Percentiles rank a stretch among this genome's conserved stretches.
Conservation (phyloP, 2,797 vertebrate species). For the Apogon talboti region DNA sequence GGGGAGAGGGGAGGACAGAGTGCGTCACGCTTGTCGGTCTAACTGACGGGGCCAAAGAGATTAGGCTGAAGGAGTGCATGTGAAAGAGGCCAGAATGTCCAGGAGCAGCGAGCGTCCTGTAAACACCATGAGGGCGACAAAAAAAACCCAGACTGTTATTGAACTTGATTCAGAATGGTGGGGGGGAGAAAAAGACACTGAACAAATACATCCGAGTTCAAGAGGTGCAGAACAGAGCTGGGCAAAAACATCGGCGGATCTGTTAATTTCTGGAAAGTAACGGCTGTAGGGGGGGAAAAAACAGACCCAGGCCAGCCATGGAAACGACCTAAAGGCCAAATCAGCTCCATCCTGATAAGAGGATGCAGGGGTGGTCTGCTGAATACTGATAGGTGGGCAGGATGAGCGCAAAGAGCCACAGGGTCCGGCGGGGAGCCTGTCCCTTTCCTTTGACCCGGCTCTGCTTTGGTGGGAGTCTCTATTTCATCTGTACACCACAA, state of each 20-base stretch:
- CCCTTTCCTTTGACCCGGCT: slow-evolving; percentile 61
- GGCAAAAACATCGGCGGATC: slow-evolving; percentile 22
- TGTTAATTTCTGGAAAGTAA: slow-evolving; percentile 36
- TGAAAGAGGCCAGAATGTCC: slow-evolving; percentile 43
- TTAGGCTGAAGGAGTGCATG: slow-evolving; percentile 36
- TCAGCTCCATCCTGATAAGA: slow-evolving; percentile 69
- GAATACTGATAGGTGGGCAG: slow-evolving; percentile 70
- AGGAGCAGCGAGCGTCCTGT: slow-evolving; percentile 32
- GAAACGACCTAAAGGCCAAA: slow-evolving; percentile 59
- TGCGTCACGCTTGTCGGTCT: slow-evolving; percentile 44
- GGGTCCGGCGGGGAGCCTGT: slow-evolving; percentile 19
- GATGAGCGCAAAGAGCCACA: slow-evolving; percentile 47
- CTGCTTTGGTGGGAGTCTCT: slow-evolving; percentile 47
- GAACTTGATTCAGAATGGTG: slow-evolving; percentile 18
- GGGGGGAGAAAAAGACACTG: slow-evolving; percentile 17
- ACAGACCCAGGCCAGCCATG: slow-evolving; percentile 39
- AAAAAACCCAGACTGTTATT: slow-evolving; percentile 18
- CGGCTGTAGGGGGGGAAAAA: slow-evolving; percentile 25
- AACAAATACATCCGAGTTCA: slow-evolving; percentile 14
- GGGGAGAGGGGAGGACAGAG: slow-evolving; percentile 19
- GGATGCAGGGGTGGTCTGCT: slow-evolving; percentile 57
- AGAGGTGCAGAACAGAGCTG: slow-evolving; percentile 19
- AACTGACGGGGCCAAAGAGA: slow-evolving; percentile 56
- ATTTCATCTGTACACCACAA: slow-evolving; percentile 47
- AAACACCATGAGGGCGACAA: slow-evolving; percentile 31